Conservation (phyloP, 2,888 invertebrate genomes). For the Thysanoteuthis rhombus region DNA sequence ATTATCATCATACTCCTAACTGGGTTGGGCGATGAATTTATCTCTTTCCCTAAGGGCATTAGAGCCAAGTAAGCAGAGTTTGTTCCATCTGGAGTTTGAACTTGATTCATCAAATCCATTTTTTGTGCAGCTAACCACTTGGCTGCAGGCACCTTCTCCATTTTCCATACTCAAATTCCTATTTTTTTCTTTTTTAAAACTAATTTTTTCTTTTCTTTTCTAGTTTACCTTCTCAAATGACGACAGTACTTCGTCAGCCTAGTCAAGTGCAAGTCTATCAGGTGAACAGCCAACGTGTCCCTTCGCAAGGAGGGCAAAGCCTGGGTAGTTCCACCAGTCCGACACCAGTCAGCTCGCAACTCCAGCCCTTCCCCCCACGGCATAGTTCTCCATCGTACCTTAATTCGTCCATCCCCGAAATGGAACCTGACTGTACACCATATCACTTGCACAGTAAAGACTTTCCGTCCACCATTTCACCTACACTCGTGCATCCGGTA, state of each 20-base stretch:
- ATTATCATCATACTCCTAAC: no score
- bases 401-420: slow-evolving; percentile 35
- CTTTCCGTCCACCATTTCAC: slow-evolving; percentile 15
- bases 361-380: slow-evolving; percentile 26
- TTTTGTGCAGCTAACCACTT: no score
- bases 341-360: neutral
- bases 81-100: no score
- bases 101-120: no score
- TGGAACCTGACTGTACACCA: slow-evolving; percentile 35
- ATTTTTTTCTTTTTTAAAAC: neutral
- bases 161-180: neutral
- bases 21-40: no score
- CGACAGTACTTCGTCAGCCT: slow-evolving; percentile 27
- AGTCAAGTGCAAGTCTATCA: slow-evolving; percentile 24
- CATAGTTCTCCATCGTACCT: slow-evolving; percentile 34
- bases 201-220: neutral
- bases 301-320: neutral
- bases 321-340: neutral
- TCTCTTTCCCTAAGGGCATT: no score
- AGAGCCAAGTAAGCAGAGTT: no score
- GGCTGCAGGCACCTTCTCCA: no score
- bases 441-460: slow-evolving; percentile 32
- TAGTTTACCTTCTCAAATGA: neutral
- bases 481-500: slow-evolving; percentile 40
- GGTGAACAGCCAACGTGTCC: slow-evolving; percentile 15